Evolutionary conservation across 1,140 invertebrate species (phyloP), one percentile per base, ranked within the genome.

Genomic region (Brachystomella parvula): DNA sequence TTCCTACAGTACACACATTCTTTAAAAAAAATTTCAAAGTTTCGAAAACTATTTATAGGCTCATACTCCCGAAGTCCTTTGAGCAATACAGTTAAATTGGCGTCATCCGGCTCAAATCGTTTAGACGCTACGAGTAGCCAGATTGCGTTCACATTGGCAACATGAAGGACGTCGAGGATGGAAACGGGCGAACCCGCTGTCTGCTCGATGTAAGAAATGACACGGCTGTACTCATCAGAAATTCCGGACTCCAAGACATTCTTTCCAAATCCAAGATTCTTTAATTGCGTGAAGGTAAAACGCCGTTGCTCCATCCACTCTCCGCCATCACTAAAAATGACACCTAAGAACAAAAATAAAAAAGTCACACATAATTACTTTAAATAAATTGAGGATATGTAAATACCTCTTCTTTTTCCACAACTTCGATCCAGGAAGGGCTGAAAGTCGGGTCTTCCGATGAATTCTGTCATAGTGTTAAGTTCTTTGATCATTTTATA

Each of bases 61-160:
- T 57, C 15, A 44, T 29, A 65, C 64, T 30, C 64, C 29, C 53
- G 30, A 19, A 68, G 32, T 31, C 19, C 26, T 17, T 64, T 65
- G 2, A 63, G 35, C 3, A 66, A 26, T 35, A 47, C 17, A 9
- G 21, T 49, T 33, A 70, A 31, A 47, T 63, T 31, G 1, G 61
- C n/a, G 30, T 70, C 64, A 28, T 64, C 57, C 19, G 47, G 30
- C 6, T 47, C 12, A 33, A 67, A 62, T 19, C 69, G 32, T 56
- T 67, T 17, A 9, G 65, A 64, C 12, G 68, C 44, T 17, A 64
- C 35, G 17, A 70, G 30, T 19, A 28, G 63, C 68, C 68, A 70
- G 1, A 70, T 49, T 0, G 47, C 49, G 30, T 70, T 67, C 2
- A 67, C 12, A 58, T 61, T 35, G 3, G 65, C 17, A 47, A 44